A percentile compares a stretch with the other conserved stretches of the same genome.
These are phyloP conservation scores for Pelmatolapia mariae DNA, from an alignment of 2,113 vertebrate species.

Conservation along the genomic window DNA sequence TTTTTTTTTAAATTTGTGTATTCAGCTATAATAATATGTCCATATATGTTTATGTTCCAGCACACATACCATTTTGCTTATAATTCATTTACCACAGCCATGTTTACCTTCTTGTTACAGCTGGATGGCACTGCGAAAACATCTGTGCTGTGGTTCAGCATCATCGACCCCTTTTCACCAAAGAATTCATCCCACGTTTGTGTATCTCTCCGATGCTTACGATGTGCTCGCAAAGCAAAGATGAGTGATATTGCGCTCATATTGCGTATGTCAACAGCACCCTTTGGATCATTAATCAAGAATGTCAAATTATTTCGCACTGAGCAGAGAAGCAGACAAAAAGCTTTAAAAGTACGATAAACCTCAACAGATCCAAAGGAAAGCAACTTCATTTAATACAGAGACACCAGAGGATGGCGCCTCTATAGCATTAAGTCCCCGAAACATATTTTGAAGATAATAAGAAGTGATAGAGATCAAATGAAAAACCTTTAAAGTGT, in stretches of 20 bases:
- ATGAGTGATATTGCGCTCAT: not conserved
- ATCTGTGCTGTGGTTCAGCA: not conserved
- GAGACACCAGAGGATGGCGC: not conserved
- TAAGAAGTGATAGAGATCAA: conserved; percentile 41
- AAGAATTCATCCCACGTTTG: not conserved
- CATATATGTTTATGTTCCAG: not conserved
- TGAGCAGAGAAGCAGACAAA: not conserved
- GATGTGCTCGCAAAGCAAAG: not conserved
- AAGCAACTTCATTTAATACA: not conserved
- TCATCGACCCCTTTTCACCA: not conserved
- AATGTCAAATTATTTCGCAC: not conserved
- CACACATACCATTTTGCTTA: not conserved
- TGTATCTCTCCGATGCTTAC: not conserved
- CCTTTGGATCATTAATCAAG: not conserved
- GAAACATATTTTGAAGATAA: conserved; percentile 37
- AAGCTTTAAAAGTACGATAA: not conserved
- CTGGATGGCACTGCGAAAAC: not conserved
- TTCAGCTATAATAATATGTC: not conserved
- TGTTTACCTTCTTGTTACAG: not conserved
- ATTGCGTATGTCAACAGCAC: not conserved
- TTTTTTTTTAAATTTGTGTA: not conserved
- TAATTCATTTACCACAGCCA: not conserved
- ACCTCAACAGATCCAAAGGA: not conserved
- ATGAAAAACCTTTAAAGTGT: conserved; percentile 21
- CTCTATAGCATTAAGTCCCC: not conserved